Conservation (phyloP, 2,113 vertebrate species). For the Tricholaema leucomelas region DNA sequence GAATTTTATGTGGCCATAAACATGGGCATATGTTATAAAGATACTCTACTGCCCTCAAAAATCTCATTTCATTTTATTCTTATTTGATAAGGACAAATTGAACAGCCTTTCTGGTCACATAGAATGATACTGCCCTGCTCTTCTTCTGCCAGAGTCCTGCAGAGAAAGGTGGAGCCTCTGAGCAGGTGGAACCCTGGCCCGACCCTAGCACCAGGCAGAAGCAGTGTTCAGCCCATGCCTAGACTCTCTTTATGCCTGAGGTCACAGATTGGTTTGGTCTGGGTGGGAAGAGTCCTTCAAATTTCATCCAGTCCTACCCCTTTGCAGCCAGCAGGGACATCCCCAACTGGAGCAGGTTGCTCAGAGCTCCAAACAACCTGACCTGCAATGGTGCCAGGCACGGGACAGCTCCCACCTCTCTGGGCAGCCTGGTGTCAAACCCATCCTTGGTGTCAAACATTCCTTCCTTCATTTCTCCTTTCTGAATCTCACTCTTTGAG, state of each 20-base stretch:
- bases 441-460: no score
- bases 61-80: slow-evolving; percentile 15
- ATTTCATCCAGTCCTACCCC: no score
- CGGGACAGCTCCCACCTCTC: no score
- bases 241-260: not conserved
- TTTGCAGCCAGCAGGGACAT: no score
- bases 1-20: slow-evolving; percentile 67
- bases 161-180: not conserved
- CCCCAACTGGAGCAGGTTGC: no score
- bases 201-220: not conserved
- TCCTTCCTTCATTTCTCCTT: no score
- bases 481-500: no score
- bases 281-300: no score
- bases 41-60: slow-evolving; percentile 34
- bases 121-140: not conserved
- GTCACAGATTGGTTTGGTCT: no score
- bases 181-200: not conserved
- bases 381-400: no score
- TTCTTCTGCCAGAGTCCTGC: not conserved
- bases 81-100: slow-evolving; percentile 48
- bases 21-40: slow-evolving; percentile 30
- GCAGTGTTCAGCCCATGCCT: not conserved
- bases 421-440: no score
- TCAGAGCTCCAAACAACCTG: no score
- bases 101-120: not conserved